These are phyloP conservation scores for Cliona cf. orientalis DNA, from an alignment of 37 sponge, comb jelly and placozoan species.

Conservation along the genomic window DNA sequence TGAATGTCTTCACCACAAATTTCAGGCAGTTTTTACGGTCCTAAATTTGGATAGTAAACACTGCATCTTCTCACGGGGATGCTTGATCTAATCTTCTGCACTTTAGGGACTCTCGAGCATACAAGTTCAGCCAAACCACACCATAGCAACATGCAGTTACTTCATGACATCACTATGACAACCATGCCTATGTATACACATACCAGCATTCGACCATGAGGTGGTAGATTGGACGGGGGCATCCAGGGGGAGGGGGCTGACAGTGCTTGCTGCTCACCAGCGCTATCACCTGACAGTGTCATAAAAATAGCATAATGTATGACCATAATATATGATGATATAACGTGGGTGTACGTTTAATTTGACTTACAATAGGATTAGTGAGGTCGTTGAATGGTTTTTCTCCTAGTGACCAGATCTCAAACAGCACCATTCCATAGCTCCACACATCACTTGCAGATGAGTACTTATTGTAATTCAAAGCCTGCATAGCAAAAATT, in stretches of 20 bases:
- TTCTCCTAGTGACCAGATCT: slow-evolving; percentile 63
- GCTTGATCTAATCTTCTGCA: too few species aligned
- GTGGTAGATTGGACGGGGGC: slow-evolving; percentile 65
- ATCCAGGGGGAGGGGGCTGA: slow-evolving; percentile 73
- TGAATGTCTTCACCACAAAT: too few species aligned
- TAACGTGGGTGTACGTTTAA: too few species aligned
- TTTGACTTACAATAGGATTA: slow-evolving; percentile 73
- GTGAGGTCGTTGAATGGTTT: slow-evolving; percentile 69
- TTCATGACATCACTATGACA: too few species aligned
- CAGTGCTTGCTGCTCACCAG: slow-evolving; percentile 64
- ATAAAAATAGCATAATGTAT: background rate
- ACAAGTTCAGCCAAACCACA: too few species aligned
- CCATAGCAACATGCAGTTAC: too few species aligned
- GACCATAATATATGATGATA: background rate
- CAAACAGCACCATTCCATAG: slow-evolving; percentile 69
- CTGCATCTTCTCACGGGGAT: too few species aligned
- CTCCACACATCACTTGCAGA: slow-evolving; percentile 77
- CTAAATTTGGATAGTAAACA: too few species aligned
- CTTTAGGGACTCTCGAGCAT: too few species aligned
- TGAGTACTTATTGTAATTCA: slow-evolving; percentile 66
- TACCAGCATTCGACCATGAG: slow-evolving; percentile 81
- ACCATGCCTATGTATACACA: too few species aligned
- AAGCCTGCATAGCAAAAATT: slow-evolving; percentile 22
- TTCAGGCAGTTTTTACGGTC: too few species aligned
- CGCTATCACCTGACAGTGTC: slow-evolving; percentile 44